phyloP scores from a whole-genome alignment of 2,888 invertebrate species.

The Loripinus fragilis region DNA sequence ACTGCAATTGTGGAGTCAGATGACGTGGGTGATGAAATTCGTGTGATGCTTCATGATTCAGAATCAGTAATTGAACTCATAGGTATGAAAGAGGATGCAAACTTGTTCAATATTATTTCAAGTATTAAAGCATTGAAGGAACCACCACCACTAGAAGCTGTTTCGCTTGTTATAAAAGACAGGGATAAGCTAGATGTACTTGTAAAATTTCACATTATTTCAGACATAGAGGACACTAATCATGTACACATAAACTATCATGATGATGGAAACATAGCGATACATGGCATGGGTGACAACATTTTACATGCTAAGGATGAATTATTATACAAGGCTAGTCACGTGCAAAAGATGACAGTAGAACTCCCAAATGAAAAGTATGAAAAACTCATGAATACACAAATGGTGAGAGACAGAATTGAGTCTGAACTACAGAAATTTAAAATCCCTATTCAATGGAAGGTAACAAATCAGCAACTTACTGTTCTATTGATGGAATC shows the following conservation, averaged over 20 bases:
- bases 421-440: background rate
- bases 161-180: constrained; percentile 21
- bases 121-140: constrained; percentile 33
- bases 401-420: constrained; percentile 15
- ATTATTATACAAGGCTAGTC: background rate
- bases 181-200: constrained; percentile 25
- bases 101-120: background rate
- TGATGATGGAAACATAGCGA: background rate
- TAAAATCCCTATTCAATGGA: background rate
- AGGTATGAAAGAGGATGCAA: constrained; percentile 21
- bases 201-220: constrained; percentile 11
- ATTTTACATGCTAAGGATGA: constrained; percentile 10
- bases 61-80: background rate
- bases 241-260: background rate
- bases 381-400: constrained; percentile 2
- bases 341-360: background rate
- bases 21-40: background rate
- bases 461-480: constrained; percentile 16
- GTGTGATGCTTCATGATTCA: background rate
- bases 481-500: background rate
- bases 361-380: background rate
- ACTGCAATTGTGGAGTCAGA: background rate
- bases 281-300: background rate
- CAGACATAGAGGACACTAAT: background rate
- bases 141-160: constrained; percentile 25